Evolutionary conservation across 2,888 invertebrate species (phyloP).

Genomic region (Frankliniella fusca): DNA sequence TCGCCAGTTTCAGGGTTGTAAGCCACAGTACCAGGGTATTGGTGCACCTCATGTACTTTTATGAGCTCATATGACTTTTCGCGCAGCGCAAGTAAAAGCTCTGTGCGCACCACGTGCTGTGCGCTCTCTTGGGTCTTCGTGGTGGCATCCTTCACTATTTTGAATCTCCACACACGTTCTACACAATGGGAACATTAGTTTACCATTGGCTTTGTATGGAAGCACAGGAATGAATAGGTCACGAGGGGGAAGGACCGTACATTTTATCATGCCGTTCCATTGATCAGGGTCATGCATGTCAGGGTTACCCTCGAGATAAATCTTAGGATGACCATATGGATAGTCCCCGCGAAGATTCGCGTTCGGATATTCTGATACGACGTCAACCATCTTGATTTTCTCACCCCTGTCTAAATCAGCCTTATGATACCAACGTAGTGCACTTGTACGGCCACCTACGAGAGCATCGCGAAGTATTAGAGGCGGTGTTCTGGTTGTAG

Average conservation of each 20-base stretch:
- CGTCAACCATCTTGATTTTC: conserved; percentile 35
- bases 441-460: conserved; percentile 40
- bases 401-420: conserved; percentile 10
- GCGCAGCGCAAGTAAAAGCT: too few relatives aligned
- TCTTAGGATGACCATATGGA: not conserved
- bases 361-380: conserved; percentile 33
- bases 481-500: conserved; percentile 17
- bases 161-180: conserved; percentile 42
- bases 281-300: not conserved
- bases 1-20: too few relatives aligned
- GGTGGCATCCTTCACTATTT: too few relatives aligned
- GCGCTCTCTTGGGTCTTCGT: conserved; percentile 36
- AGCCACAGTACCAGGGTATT: too few relatives aligned
- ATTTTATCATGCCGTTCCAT: conserved; percentile 32
- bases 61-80: too few relatives aligned
- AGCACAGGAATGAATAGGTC: conserved; percentile 38
- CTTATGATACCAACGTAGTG: not conserved
- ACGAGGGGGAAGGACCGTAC: conserved; percentile 32
- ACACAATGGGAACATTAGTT: conserved; percentile 45
- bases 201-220: conserved; percentile 40
- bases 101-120: too few relatives aligned
- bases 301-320: conserved; percentile 31
- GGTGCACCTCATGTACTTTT: too few relatives aligned
- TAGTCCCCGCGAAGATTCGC: conserved; percentile 29
- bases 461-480: conserved; percentile 40